Evolutionary conservation across 2,888 invertebrate genomes (phyloP), one percentile per base, ranked within the genome.

Genomic region (Agrotis ipsilon): DNA sequence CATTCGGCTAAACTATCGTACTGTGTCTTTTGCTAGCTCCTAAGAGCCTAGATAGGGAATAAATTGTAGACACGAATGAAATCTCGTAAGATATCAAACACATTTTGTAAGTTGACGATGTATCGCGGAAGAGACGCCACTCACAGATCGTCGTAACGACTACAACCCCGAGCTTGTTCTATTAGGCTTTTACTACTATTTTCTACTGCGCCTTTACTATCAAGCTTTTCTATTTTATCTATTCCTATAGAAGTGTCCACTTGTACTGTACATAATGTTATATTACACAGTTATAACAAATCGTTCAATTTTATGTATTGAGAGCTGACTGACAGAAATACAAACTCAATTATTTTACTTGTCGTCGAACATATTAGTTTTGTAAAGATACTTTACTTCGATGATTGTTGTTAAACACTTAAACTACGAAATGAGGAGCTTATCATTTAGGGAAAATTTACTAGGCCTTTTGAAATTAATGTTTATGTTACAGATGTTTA

Each of bases 161-260:
- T 68, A 76, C 90, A 91, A 89, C 89, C 92, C 94, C 92, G 96
- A 95, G 96, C 95, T 96, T 95, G 91, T 93, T 92, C 93, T 91
- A 90, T 90, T 94, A 92, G 91, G 95, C 94, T 94, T 94, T 92
- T 92, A 91, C 81, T 91, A 91, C 90, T 91, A 88, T 93, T 94
- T 94, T 94, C 92, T 94, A 94, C 92, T 87, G 91, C 89, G 90
- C 89, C 88, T 92, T 91, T 91, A 91, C 88, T 91, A 88, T 92
- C 88, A 89, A 91, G 90, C 91, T 92, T 93, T 91, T 91, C 89
- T 92, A 92, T 87, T 88, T 87, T 88, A 86, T 75, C 83, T 82
- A 82, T 68, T 78, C 81, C 75, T 85, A 78, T 85, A 86, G 60
- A 84, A 83, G 62, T 75, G 70, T 84, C 84, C 68, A 83, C 78